Base-by-base conservation (phyloP, 1,140 invertebrate genomes). In the Diploscapter pachys region DNA sequence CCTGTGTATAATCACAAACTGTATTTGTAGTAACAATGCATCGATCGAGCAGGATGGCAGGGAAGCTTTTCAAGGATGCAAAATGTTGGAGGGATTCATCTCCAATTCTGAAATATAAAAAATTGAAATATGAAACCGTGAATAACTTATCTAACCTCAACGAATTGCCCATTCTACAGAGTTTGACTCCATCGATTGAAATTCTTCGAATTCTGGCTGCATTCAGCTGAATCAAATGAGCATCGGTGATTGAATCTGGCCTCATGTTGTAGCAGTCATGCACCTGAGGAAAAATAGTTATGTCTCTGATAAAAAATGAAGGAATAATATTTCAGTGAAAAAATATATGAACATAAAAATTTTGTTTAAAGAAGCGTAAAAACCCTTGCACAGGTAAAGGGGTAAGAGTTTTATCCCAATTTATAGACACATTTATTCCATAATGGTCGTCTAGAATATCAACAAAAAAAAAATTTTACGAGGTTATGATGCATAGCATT, bases 1-100 rank as follows among this genome's bases (percentile, higher is more conserved):
- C 66, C n/a, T 74, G 55, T 13, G 65, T 69, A 49, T 68, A 74
- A 50, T 69, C 63, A 65, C 73, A 74, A 55, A 74, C 73, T 4
- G 64, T 63, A 55, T 74, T 56, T 3, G 73, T 74, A 48, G 73
- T 74, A 9, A 74, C 65, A 11, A 61, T 51, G 63, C 73, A 74
- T 53, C 73, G n/a, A 6, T 74, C 73, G 51, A 74, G 48, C 31
- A 68, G 52, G 13, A 74, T 49, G 11, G 61, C 55, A 61, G 73
- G 73, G 13, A 64, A 74, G 13, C 57, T 56, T 63, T 51, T 67
- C 49, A 63, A 56, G 13, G 31, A 52, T 4, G 65, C 56, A 53
- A 74, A 69, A 13, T 54, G 13, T 49, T 64, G 68, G 51, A 74
- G 63, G 13, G 73, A 13, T 11, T 31, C 66, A 62, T 74, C 66